Conservation (phyloP, 2,888 invertebrate genomes). For the Dasysyrphus tricinctus region DNA sequence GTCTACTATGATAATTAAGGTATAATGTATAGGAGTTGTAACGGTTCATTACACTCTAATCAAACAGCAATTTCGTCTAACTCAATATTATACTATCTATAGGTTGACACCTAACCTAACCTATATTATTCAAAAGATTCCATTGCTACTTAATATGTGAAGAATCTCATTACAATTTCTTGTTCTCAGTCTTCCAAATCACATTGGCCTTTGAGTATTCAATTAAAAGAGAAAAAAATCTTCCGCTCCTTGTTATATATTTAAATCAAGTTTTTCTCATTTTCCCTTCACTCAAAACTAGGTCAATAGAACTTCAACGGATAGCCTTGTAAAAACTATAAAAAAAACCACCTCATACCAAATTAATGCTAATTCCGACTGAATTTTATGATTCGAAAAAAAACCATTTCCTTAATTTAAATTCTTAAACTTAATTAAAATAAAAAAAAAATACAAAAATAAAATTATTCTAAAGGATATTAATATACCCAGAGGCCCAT, state of each 20-base stretch:
- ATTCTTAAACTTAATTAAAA: constrained; percentile 49
- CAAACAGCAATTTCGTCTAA: too few species aligned
- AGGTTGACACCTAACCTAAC: too few species aligned
- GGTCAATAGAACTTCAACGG: neutral
- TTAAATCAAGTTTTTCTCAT: neutral
- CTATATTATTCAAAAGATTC: too few species aligned
- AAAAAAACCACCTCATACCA: constrained; percentile 2
- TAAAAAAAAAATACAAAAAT: constrained; percentile 31
- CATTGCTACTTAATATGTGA: too few species aligned
- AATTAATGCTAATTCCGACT: constrained; percentile 38
- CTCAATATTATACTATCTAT: too few species aligned
- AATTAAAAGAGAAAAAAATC: neutral
- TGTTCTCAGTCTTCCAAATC: neutral
- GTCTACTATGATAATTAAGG: too few species aligned
- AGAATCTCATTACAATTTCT: neutral
- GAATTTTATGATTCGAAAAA: neutral
- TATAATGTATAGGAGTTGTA: too few species aligned
- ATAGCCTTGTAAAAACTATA: neutral
- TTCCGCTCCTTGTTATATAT: neutral
- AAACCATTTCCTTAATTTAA: constrained; percentile 57
- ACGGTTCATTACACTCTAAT: too few species aligned
- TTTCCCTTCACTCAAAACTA: constrained; percentile 4
- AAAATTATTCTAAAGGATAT: constrained; percentile 44
- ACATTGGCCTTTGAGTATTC: neutral
- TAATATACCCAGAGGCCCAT: constrained; percentile 18